Percentiles rank a stretch among this genome's conserved stretches.
These are phyloP conservation scores for Mungos mungo DNA, from an alignment of 2,113 vertebrate genomes.

Conservation along the genomic window DNA sequence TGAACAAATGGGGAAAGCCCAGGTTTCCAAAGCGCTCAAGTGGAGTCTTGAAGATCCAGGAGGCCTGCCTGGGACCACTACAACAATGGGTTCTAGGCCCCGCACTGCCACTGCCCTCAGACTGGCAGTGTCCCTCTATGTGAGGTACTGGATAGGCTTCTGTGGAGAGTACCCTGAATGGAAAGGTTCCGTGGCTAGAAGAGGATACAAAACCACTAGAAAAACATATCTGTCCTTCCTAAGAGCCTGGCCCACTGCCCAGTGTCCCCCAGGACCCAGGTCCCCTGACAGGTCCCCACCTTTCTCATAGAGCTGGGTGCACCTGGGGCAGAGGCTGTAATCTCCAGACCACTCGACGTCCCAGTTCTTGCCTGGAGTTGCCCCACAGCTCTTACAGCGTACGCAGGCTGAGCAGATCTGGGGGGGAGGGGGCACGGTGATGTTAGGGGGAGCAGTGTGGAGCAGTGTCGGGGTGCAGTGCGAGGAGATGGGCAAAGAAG, in stretches of 20 bases:
- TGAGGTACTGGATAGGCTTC: not conserved
- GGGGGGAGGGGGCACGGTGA: not conserved
- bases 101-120: not conserved
- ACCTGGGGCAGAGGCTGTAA: conserved; percentile 92
- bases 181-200: not conserved
- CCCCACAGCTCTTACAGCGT: conserved; percentile 94
- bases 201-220: not conserved
- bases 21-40: not conserved
- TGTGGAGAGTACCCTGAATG: not conserved
- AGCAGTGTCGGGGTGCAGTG: not conserved
- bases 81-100: not conserved
- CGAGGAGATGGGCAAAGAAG: not conserved
- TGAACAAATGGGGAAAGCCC: not conserved
- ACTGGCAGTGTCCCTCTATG: not conserved
- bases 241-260: conserved; percentile 19
- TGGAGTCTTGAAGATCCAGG: not conserved
- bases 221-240: not conserved
- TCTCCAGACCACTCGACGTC: conserved; percentile 93
- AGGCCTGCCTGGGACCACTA: not conserved
- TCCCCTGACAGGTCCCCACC: conserved; percentile 83
- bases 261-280: not conserved
- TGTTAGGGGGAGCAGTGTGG: not conserved
- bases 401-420: conserved; percentile 94
- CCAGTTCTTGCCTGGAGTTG: conserved; percentile 92
- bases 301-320: conserved; percentile 91